These are phyloP conservation scores for Pristis pectinata DNA, from an alignment of 2,797 vertebrate species.

Conservation along the genomic window DNA sequence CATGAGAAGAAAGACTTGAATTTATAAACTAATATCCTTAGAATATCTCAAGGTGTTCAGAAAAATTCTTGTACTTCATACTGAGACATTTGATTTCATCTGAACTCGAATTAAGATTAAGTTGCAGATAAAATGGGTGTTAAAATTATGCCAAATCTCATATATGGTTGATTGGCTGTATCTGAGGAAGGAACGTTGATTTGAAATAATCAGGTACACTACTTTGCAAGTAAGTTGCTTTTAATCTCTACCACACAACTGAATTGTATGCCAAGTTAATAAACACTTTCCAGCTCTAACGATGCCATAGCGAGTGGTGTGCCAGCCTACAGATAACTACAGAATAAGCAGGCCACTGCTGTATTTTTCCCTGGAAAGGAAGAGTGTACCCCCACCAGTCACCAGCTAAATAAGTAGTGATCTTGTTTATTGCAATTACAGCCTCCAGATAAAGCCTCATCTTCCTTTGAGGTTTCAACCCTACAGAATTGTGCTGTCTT, in stretches of 20 bases:
- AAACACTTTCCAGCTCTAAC: neutral
- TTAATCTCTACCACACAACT: neutral
- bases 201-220: neutral
- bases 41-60: neutral
- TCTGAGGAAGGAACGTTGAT: neutral
- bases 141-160: no score
- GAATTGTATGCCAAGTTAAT: neutral
- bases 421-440: slow-evolving; percentile 20
- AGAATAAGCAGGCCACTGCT: slow-evolving; percentile 5
- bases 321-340: slow-evolving; percentile 18
- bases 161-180: neutral
- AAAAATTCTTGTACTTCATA: neutral
- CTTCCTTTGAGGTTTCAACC: slow-evolving; percentile 2
- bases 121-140: no score
- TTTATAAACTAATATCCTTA: neutral
- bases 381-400: neutral
- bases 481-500: neutral
- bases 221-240: slow-evolving; percentile 1
- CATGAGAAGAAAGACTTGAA: neutral
- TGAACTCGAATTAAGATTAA: neutral
- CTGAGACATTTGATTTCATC: neutral
- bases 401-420: slow-evolving; percentile 13
- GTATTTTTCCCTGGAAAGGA: neutral
- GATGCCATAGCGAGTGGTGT: neutral
- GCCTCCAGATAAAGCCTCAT: neutral